These are phyloP conservation scores for Pomatorhinus ruficollis DNA, from an alignment of 2,113 vertebrate species.

Conservation along the genomic window DNA sequence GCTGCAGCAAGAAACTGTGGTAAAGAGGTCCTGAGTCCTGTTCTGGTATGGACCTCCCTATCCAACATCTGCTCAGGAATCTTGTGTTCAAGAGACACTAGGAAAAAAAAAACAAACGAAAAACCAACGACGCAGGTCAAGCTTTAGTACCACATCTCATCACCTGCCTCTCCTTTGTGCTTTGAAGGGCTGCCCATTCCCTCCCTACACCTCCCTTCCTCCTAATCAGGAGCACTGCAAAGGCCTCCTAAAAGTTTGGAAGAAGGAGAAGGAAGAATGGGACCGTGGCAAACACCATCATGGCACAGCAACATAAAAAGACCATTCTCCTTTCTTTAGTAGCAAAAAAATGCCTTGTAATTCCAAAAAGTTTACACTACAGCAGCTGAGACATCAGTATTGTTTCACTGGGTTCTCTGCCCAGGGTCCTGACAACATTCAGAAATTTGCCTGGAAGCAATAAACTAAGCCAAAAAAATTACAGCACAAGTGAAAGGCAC, in stretches of 20 bases:
- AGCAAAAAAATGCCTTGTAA: not conserved
- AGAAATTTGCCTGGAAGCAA: slow-evolving; percentile 15
- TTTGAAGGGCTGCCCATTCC: not conserved
- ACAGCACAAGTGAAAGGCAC: not conserved
- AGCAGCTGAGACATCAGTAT: not conserved
- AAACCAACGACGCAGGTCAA: not conserved
- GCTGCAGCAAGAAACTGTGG: not conserved
- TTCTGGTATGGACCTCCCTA: rapidly evolving
- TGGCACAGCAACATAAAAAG: not conserved
- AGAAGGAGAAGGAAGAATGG: not conserved
- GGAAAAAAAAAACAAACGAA: not conserved
- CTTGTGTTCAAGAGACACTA: not conserved
- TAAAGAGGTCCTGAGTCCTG: not conserved
- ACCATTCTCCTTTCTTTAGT: not conserved
- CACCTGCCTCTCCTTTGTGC: not conserved
- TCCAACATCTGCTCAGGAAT: not conserved
- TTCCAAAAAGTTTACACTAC: not conserved
- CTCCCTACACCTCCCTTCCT: not conserved
- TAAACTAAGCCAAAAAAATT: not conserved
- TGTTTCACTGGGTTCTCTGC: not conserved
- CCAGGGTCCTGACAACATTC: not conserved
- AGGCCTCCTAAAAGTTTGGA: not conserved
- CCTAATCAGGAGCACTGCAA: not conserved
- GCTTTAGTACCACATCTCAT: not conserved
- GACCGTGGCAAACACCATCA: not conserved